A percentile compares a stretch with the other conserved stretches of the same genome.
Evolutionary conservation across 2,113 vertebrate genomes (phyloP).

Genomic region (Desmodus rotundus): DNA sequence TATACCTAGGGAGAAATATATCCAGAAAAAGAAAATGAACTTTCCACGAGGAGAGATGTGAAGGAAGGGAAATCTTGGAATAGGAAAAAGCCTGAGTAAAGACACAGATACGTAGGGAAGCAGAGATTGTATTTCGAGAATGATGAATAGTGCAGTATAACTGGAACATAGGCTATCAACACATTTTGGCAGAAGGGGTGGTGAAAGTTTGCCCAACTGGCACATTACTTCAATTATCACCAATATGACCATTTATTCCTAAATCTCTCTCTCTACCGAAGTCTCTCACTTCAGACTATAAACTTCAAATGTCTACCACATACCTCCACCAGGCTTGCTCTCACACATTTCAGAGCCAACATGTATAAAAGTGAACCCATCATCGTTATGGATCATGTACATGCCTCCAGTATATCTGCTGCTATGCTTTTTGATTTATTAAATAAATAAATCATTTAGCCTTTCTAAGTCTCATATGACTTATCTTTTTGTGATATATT

Average conservation of each 20-base stretch:
- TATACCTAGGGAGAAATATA: not conserved
- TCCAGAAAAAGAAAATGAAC: not conserved
- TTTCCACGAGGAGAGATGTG: not conserved
- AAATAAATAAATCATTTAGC: not conserved
- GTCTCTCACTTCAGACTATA: not conserved
- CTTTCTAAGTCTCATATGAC: not conserved
- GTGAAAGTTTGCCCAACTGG: not conserved
- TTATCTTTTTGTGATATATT: too few relatives aligned
- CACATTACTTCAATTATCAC: not conserved
- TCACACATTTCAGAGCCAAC: not conserved
- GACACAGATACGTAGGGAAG: not conserved
- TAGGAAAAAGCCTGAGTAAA: not conserved
- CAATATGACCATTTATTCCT: not conserved
- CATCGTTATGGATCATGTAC: not conserved
- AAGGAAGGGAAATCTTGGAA: not conserved
- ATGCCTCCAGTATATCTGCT: not conserved
- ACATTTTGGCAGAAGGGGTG: not conserved
- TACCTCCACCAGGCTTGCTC: not conserved
- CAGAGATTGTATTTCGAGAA: not conserved
- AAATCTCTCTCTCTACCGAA: not conserved
- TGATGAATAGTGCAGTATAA: not conserved
- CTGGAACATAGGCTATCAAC: not conserved
- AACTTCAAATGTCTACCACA: not conserved
- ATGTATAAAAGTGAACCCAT: not conserved
- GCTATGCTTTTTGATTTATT: not conserved